phyloP scores from a whole-genome alignment of 2,888 invertebrate genomes.

The Aphrophora alni region DNA sequence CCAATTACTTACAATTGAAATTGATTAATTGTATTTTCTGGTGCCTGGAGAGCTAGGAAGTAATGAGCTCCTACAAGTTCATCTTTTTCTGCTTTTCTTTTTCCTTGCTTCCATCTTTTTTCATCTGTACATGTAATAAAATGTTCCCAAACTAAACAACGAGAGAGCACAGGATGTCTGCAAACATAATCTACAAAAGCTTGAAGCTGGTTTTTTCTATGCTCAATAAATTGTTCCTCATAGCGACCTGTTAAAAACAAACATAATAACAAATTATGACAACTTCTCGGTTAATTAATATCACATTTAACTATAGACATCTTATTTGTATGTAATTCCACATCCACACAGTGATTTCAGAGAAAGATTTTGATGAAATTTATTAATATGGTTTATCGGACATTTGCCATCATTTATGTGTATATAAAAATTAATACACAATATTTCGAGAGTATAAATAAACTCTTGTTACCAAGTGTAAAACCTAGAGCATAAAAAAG shows the following conservation, averaged over 20 bases:
- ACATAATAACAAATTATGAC: background rate
- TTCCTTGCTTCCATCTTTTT: conserved; percentile 96
- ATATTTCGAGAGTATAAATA: no score
- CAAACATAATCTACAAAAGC: conserved; percentile 97
- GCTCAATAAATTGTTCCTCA: conserved; percentile 96
- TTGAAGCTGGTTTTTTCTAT: conserved; percentile 91
- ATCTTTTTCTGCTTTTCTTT: conserved; percentile 94
- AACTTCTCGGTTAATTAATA: no score
- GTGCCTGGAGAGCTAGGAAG: conserved; percentile 87
- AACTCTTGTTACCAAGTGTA: no score
- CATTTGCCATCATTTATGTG: no score
- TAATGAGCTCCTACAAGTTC: conserved; percentile 88
- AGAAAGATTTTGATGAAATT: no score
- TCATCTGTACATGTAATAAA: conserved; percentile 97
- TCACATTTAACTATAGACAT: no score
- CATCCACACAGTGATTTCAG: no score
- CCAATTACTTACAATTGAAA: conserved; percentile 58
- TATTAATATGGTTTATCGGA: no score
- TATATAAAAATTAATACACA: no score
- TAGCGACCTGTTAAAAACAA: conserved; percentile 72
- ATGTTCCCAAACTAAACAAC: conserved; percentile 93
- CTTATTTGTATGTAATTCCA: no score
- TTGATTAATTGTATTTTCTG: conserved; percentile 72
- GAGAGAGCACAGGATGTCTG: conserved; percentile 92
- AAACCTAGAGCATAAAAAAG: no score